These are phyloP conservation scores for Pogonomyrmex californicus DNA, from an alignment of 1,140 invertebrate species.

Conservation along the genomic window DNA sequence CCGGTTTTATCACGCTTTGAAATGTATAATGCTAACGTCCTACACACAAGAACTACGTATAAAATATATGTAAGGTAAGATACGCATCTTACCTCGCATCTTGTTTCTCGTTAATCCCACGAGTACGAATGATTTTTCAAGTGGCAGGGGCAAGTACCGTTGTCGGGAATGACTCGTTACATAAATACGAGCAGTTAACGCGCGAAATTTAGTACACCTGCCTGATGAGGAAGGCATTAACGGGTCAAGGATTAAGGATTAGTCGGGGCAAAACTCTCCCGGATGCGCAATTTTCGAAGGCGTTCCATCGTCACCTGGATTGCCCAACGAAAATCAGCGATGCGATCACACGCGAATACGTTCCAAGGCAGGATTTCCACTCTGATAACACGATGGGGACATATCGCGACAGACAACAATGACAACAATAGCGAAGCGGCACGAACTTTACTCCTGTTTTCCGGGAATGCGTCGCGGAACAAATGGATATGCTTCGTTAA, in stretches of 20 bases:
- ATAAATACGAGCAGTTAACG: slow-evolving; percentile 17
- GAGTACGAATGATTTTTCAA: slow-evolving; percentile 15
- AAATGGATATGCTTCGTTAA: not conserved
- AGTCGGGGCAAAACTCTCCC: not conserved
- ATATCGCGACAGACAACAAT: slow-evolving; percentile 29
- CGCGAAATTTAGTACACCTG: slow-evolving; percentile 52
- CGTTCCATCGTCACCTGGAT: slow-evolving; percentile 8
- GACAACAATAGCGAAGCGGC: slow-evolving; percentile 15
- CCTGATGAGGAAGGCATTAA: slow-evolving; percentile 39
- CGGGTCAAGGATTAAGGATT: slow-evolving; percentile 24
- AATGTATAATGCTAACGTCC: not conserved
- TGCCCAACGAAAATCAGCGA: slow-evolving; percentile 50
- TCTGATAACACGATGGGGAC: slow-evolving; percentile 69
- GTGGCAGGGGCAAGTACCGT: slow-evolving; percentile 17
- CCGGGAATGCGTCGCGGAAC: slow-evolving; percentile 32
- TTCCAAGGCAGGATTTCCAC: slow-evolving; percentile 74
- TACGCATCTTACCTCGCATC: not conserved
- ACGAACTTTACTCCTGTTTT: slow-evolving; percentile 55
- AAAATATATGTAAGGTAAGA: not conserved
- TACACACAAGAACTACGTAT: not conserved
- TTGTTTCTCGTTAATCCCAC: slow-evolving; percentile 10
- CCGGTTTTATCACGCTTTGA: slow-evolving; percentile 28
- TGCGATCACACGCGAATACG: slow-evolving; percentile 48
- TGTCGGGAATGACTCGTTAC: slow-evolving; percentile 31
- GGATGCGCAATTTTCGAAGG: slow-evolving; percentile 31